phyloP scores from a whole-genome alignment of 2,888 invertebrate species.

The Meiosimyza platycephala region DNA sequence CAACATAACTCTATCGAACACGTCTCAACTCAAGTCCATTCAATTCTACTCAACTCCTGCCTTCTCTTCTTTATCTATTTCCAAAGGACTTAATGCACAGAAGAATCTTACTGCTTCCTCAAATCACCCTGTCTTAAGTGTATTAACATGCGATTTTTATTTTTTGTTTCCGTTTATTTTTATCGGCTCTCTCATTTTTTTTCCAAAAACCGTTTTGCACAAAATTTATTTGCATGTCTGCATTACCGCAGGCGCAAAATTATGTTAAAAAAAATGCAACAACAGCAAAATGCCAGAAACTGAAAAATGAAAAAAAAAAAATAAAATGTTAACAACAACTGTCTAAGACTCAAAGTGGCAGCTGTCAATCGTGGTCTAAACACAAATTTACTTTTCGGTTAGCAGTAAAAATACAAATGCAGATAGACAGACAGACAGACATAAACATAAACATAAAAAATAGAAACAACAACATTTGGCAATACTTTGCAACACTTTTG shows the following conservation, averaged over 20 bases:
- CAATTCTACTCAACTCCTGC: background rate
- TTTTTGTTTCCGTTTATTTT: background rate
- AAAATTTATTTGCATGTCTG: constrained; percentile 45
- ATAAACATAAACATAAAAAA: background rate
- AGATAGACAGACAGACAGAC: background rate
- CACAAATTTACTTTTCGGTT: constrained; percentile 28
- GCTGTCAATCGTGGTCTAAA: constrained; percentile 48
- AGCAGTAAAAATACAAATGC: constrained; percentile 6
- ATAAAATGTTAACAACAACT: constrained; percentile 33
- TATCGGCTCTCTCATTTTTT: background rate
- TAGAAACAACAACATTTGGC: background rate
- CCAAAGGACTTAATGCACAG: background rate
- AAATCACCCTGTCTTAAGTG: constrained; percentile 1
- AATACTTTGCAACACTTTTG: constrained; percentile 5
- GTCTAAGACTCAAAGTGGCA: constrained; percentile 43
- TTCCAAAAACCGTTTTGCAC: background rate
- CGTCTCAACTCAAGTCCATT: background rate
- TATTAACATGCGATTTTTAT: background rate
- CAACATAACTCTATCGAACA: background rate
- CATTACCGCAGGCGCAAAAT: constrained; percentile 47
- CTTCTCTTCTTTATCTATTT: background rate
- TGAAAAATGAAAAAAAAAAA: constrained; percentile 38
- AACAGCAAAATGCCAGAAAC: constrained; percentile 23
- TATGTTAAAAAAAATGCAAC: constrained; percentile 37
- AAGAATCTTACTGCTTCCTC: background rate